Conservation (phyloP, 2,888 invertebrate genomes). For the Amiota minor region DNA sequence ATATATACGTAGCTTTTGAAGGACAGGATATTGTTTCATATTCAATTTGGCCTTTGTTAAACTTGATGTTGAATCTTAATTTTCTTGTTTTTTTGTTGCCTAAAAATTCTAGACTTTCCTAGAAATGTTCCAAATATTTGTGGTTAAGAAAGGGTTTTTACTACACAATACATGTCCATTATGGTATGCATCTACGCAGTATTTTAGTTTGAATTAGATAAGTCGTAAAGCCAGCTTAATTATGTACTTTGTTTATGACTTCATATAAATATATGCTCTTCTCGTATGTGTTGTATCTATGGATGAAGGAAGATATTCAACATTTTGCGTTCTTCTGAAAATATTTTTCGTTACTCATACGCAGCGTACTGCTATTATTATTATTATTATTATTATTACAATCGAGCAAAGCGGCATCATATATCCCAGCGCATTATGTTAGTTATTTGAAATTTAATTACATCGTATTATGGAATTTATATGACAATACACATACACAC, state of each 20-base stretch:
- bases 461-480: conserved; percentile 53
- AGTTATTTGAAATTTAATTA: conserved; percentile 68
- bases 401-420: not conserved
- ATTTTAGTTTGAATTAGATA: not conserved
- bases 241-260: conserved; percentile 67
- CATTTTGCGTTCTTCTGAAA: conserved; percentile 29
- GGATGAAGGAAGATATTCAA: not conserved
- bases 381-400: not conserved
- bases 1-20: too few species aligned
- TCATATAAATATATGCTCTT: conserved; percentile 30
- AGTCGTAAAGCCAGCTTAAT: conserved; percentile 54
- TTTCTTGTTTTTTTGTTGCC: too few species aligned
- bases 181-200: too few species aligned
- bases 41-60: too few species aligned
- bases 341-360: conserved; percentile 46
- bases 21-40: too few species aligned
- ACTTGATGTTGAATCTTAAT: too few species aligned
- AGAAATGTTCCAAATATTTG: not conserved
- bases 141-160: not conserved
- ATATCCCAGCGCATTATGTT: conserved; percentile 42
- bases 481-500: conserved; percentile 23
- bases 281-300: not conserved
- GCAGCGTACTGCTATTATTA: conserved; percentile 30
- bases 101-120: too few species aligned
- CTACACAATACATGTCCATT: too few species aligned